Evolutionary conservation across 2,113 vertebrate genomes (phyloP), one percentile per base, ranked within the genome.

Genomic region (Chrysochloris asiatica): DNA sequence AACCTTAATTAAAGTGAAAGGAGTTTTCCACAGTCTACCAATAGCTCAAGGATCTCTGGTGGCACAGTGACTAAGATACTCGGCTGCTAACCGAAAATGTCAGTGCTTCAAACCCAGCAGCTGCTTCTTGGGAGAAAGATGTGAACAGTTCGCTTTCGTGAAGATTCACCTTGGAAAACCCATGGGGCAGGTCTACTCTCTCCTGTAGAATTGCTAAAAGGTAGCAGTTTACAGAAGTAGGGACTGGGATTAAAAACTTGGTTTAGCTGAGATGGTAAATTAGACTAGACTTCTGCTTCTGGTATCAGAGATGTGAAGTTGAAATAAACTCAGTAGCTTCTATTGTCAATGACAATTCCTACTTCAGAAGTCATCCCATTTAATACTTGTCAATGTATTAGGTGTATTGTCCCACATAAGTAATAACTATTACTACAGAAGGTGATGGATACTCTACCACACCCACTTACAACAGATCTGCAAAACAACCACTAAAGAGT

Each of bases 401-500:
- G 33, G 2, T 33, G 10, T n/a, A 9, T 5, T 41, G 33, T 75
- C 30, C 54, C 82, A 69, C 13, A 36, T 69, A 41, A 50, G 22
- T 26, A 33, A 36, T 21, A 69, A 13, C 36, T 72, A 14, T 48
- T n/a, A 13, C 12, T 2, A 6, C 13, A 24, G 72, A 78, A 59
- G 50, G 38, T 56, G 0, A 11, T 22, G 26, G 88, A 75, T 33
- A 4, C 11, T 1, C 0, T 45, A 19, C 0, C 10, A 1, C 2
- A 36, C 30, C 16, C 0, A 30, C n/a, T 71, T 52, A 52, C 0
- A 4, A 0, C 0, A 45, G 41, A 43, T 79, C 92, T 48, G 43
- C 88, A 88, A 89, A 90, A 61, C 36, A 81, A 61, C 56, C 83
- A 83, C 56, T 59, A 54, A 76, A 81, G 77, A 91, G 92, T 95